These are phyloP conservation scores for Xanthorhoe designata DNA, from an alignment of 2,888 invertebrate genomes.

Conservation along the genomic window DNA sequence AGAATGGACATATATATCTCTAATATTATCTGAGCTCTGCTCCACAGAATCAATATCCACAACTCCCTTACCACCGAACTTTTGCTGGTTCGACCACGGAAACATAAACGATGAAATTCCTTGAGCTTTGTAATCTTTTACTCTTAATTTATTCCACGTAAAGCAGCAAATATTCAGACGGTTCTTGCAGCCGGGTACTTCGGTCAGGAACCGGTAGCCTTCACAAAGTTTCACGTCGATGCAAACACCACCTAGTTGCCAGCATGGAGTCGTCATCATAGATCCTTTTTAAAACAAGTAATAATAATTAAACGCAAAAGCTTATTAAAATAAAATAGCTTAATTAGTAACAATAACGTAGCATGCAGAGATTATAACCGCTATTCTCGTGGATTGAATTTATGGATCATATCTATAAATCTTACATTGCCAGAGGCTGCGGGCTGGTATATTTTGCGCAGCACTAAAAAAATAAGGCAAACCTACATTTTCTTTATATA, in stretches of 20 bases:
- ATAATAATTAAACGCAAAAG: conserved; percentile 1
- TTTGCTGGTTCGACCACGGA: conserved; percentile 59
- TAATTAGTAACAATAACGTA: no score
- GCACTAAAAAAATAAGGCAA: conserved; percentile 29
- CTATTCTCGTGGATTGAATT: conserved; percentile 27
- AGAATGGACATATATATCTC: background rate
- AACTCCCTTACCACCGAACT: conserved; percentile 68
- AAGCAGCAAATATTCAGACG: conserved; percentile 74
- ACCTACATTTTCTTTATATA: background rate
- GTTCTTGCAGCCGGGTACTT: conserved; percentile 70
- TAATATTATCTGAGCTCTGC: background rate
- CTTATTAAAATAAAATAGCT: background rate
- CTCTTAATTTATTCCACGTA: conserved; percentile 65
- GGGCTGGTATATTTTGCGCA: conserved; percentile 27
- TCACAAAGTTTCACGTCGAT: conserved; percentile 63
- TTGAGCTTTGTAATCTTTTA: conserved; percentile 59
- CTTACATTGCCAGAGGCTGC: conserved; percentile 32
- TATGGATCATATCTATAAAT: conserved; percentile 30
- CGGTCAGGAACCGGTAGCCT: conserved; percentile 57
- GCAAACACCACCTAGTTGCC: conserved; percentile 72
- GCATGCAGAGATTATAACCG: conserved; percentile 30
- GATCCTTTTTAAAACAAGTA: conserved; percentile 58
- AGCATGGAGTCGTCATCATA: conserved; percentile 68
- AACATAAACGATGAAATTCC: conserved; percentile 56
- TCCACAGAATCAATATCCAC: conserved; percentile 33